phyloP scores from a whole-genome alignment of 2,888 invertebrate species.

The Apamea monoglypha region DNA sequence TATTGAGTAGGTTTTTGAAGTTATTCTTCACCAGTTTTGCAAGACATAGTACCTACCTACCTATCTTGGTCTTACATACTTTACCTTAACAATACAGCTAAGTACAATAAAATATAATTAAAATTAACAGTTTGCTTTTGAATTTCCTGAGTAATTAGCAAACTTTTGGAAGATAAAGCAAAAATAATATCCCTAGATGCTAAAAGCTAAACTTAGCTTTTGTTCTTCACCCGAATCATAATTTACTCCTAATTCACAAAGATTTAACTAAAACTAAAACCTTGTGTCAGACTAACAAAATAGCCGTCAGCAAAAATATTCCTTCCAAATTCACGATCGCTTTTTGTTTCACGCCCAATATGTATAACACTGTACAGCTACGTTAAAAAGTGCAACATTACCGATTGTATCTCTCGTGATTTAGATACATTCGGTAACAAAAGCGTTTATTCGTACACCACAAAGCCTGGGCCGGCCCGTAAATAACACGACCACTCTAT shows the following conservation, averaged over 20 bases:
- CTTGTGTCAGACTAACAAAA: background rate
- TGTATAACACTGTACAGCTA: conserved; percentile 39
- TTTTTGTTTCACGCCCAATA: conserved; percentile 39
- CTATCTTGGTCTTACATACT: background rate
- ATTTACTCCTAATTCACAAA: conserved; percentile 3
- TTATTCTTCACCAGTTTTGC: background rate
- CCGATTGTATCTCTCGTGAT: conserved; percentile 81
- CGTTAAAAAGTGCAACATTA: conserved; percentile 71
- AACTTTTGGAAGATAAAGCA: background rate
- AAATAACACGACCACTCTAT: conserved; percentile 75
- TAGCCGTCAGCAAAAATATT: background rate
- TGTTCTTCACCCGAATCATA: background rate
- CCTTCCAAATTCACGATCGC: background rate
- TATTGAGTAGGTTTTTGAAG: background rate
- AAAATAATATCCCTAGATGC: background rate
- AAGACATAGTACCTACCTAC: background rate
- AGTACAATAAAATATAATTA: no score
- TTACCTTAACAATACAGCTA: background rate
- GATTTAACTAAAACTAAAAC: background rate
- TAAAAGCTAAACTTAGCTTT: background rate
- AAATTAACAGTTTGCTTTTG: background rate
- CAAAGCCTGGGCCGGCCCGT: conserved; percentile 74
- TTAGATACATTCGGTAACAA: conserved; percentile 81
- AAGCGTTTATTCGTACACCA: conserved; percentile 76
- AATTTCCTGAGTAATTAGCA: conserved; percentile 4